Evolutionary conservation across 1,140 invertebrate species (phyloP).

Genomic region (Archivesica marissinica): DNA sequence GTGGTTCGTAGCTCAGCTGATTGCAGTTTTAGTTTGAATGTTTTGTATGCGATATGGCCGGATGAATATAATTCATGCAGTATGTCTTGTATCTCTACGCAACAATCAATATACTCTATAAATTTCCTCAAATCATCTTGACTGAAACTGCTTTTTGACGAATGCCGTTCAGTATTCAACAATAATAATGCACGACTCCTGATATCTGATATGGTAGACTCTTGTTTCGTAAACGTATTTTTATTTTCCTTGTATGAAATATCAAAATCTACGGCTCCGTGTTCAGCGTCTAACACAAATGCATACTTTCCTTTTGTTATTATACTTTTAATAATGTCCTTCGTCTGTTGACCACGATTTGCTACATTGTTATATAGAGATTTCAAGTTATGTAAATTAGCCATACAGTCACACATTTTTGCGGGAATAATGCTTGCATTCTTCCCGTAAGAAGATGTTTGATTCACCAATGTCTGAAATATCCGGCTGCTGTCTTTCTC

Average conservation of each 20-base stretch:
- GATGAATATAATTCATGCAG: slow-evolving; percentile 32
- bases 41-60: slow-evolving; percentile 46
- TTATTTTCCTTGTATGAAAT: slow-evolving; percentile 43
- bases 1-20: neutral
- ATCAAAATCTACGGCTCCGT: neutral
- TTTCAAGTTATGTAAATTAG: slow-evolving; percentile 60
- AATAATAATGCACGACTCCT: slow-evolving; percentile 64
- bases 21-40: slow-evolving; percentile 19
- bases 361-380: slow-evolving; percentile 59
- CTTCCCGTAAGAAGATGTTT: neutral
- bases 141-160: slow-evolving; percentile 4
- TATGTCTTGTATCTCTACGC: slow-evolving; percentile 16
- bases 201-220: slow-evolving; percentile 50
- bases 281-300: slow-evolving; percentile 10
- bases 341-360: slow-evolving; percentile 62
- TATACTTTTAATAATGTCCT: slow-evolving; percentile 58
- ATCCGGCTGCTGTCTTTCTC: neutral
- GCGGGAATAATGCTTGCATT: slow-evolving; percentile 16
- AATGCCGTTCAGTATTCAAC: slow-evolving; percentile 51
- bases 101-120: slow-evolving; percentile 44
- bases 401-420: slow-evolving; percentile 47
- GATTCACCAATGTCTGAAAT: slow-evolving; percentile 7
- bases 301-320: slow-evolving; percentile 48
- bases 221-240: neutral
- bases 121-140: slow-evolving; percentile 52